Evolutionary conservation across 2,888 invertebrate genomes (phyloP).

Genomic region (Pterobdella sp.): DNA sequence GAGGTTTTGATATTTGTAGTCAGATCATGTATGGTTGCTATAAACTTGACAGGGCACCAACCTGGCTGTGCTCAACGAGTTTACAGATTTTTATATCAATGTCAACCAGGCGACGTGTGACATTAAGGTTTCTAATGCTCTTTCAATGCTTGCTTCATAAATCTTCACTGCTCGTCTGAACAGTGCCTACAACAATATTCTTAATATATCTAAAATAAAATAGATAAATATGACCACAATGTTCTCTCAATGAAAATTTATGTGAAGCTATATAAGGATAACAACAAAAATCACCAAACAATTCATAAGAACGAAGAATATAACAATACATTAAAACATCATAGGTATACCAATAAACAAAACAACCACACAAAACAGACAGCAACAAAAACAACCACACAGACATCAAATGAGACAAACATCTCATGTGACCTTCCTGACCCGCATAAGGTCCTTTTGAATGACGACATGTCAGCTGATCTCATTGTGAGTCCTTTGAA

Average conservation of each 20-base stretch:
- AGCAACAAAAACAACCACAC: not conserved
- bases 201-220: too few relatives aligned
- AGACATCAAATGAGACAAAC: slow-evolving; percentile 14
- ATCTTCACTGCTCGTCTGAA: too few relatives aligned
- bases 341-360: not conserved
- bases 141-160: too few relatives aligned
- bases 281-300: too few relatives aligned
- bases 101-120: slow-evolving; percentile 22
- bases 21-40: not conserved
- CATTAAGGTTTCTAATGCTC: not conserved
- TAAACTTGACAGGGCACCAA: slow-evolving; percentile 30
- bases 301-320: not conserved
- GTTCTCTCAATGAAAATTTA: too few relatives aligned
- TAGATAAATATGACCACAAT: too few relatives aligned
- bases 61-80: slow-evolving; percentile 13
- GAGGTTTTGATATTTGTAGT: too few relatives aligned
- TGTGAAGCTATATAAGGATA: too few relatives aligned
- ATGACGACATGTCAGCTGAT: slow-evolving; percentile 22
- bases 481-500: slow-evolving; percentile 22
- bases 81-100: slow-evolving; percentile 23
- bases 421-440: slow-evolving; percentile 29
- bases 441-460: slow-evolving; percentile 17
- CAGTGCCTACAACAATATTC: too few relatives aligned
- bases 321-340: not conserved
- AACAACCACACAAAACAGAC: not conserved